Conservation (phyloP, 2,888 invertebrate species). For the Rugalucina vietnamica region DNA sequence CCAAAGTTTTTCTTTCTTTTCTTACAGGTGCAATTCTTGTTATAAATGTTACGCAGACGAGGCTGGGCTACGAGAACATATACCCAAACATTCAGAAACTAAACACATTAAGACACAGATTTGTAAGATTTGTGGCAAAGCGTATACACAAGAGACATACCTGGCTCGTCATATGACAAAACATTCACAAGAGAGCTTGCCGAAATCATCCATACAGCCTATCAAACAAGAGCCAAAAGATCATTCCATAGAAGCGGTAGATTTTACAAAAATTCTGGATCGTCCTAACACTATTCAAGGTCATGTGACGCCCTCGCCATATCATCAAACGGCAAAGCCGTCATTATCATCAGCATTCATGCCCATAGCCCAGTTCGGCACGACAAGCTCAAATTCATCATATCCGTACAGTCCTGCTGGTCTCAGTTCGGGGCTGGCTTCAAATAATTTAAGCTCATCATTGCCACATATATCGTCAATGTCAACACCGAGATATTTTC, state of each 20-base stretch:
- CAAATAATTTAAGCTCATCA: constrained; percentile 78
- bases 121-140: constrained; percentile 99
- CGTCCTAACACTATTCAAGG: constrained; percentile 60
- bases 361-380: constrained; percentile 89
- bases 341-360: constrained; percentile 90
- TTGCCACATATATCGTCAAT: constrained; percentile 82
- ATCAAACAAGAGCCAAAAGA: constrained; percentile 81
- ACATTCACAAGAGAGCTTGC: constrained; percentile 86
- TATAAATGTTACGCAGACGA: constrained; percentile 99
- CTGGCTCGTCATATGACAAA: constrained; percentile 99
- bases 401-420: constrained; percentile 68
- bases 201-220: constrained; percentile 34
- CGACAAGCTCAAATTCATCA: constrained; percentile 66
- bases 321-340: constrained; percentile 65
- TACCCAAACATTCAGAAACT: constrained; percentile 96
- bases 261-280: constrained; percentile 66
- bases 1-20: no score
- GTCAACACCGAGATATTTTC: constrained; percentile 86
- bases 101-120: constrained; percentile 99
- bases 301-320: constrained; percentile 57
- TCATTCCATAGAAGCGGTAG: constrained; percentile 68
- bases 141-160: constrained; percentile 99
- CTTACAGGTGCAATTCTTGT: constrained; percentile 99
- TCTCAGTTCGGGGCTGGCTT: constrained; percentile 67
- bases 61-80: constrained; percentile 98